phyloP scores from a whole-genome alignment of 2,888 invertebrate genomes.

The Palloptera scutellata region DNA sequence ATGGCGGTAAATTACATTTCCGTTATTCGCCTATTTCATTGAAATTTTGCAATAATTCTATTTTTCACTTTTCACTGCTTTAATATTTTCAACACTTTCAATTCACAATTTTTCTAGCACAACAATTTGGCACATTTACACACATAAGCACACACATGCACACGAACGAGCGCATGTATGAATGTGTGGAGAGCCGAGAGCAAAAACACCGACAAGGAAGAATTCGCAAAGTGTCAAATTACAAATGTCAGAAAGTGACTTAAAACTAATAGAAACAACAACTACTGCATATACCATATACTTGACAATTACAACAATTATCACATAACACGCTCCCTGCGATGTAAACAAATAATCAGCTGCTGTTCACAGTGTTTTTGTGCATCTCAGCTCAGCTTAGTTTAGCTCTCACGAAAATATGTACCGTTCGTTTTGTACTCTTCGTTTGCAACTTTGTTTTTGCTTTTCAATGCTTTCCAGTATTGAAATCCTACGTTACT shows the following conservation, averaged over 20 bases:
- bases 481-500: too few species aligned
- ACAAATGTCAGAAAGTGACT: neutral
- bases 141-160: neutral
- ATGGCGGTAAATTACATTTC: neutral
- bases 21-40: neutral
- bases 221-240: neutral
- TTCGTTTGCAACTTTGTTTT: too few species aligned
- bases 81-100: conserved; percentile 10
- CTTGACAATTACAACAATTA: neutral
- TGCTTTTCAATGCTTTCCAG: too few species aligned
- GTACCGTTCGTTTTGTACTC: too few species aligned
- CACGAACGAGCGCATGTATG: neutral
- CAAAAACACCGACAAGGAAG: neutral
- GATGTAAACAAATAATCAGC: conserved; percentile 1
- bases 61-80: neutral
- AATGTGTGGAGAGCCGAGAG: neutral
- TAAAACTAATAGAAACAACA: too few species aligned
- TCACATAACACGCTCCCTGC: neutral
- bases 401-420: too few species aligned
- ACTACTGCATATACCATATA: neutral
- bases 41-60: conserved; percentile 14
- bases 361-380: neutral
- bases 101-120: conserved; percentile 12
- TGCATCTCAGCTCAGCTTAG: too few species aligned
- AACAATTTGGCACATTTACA: conserved; percentile 15